phyloP scores from a whole-genome alignment of 2,113 vertebrate genomes.

The Aegithalos caudatus region DNA sequence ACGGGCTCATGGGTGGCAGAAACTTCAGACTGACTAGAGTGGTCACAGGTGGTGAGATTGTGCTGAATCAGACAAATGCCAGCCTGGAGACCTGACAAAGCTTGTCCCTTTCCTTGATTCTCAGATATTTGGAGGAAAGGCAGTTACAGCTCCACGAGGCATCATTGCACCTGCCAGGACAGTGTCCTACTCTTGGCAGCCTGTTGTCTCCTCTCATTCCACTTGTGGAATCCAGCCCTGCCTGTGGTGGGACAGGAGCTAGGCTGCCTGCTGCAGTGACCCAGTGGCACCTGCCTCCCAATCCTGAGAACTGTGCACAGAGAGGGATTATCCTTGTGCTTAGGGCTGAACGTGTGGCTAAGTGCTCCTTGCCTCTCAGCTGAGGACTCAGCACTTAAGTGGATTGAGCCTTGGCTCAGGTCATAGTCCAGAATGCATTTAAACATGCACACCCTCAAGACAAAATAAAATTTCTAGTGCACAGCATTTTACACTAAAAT shows the following conservation, averaged over 20 bases:
- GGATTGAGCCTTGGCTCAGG: not conserved
- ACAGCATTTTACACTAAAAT: not conserved
- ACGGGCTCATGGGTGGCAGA: not conserved
- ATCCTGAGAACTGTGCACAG: not conserved
- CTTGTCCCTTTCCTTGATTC: not conserved
- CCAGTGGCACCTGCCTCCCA: not conserved
- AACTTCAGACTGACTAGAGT: not conserved
- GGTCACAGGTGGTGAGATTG: not conserved
- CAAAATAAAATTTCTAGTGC: not conserved
- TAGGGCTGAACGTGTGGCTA: rapidly evolving
- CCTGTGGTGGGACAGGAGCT: not conserved
- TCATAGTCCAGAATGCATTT: not conserved
- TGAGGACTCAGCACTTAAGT: not conserved
- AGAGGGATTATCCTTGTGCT: not conserved
- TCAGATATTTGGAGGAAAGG: not conserved
- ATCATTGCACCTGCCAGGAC: not conserved
- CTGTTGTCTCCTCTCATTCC: not conserved
- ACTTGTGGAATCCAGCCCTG: not conserved
- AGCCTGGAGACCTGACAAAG: not conserved
- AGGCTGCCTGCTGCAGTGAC: not conserved
- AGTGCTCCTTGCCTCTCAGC: not conserved
- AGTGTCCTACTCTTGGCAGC: not conserved
- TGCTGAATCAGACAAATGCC: not conserved
- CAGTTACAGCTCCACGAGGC: rapidly evolving
- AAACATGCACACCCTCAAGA: not conserved